Evolutionary conservation across 2,113 vertebrate species (phyloP).

Genomic region (Melanerpes formicivorus): DNA sequence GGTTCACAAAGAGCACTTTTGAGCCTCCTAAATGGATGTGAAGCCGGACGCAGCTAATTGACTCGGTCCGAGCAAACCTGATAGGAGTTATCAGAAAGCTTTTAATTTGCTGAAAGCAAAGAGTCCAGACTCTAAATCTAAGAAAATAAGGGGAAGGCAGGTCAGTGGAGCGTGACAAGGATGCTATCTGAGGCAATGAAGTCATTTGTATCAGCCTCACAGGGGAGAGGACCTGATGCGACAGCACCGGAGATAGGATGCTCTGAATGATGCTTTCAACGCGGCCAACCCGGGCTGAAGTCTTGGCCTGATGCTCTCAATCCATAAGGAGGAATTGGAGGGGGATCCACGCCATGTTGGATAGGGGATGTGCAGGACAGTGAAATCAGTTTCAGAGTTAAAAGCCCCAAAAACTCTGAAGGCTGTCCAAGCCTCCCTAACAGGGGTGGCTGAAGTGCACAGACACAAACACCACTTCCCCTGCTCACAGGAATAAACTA

Average conservation of each 20-base stretch:
- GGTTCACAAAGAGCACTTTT: not conserved
- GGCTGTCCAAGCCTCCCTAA: not conserved
- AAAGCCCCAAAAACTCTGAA: not conserved
- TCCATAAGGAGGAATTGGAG: rapidly evolving
- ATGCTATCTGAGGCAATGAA: not conserved
- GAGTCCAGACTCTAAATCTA: not conserved
- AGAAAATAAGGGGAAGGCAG: not conserved
- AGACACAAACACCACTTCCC: not conserved
- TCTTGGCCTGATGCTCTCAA: not conserved
- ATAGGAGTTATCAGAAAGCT: conserved; percentile 11
- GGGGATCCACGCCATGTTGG: rapidly evolving
- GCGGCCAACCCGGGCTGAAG: rapidly evolving
- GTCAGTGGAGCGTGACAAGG: not conserved
- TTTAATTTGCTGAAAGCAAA: conserved; percentile 31
- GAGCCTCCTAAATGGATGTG: not conserved
- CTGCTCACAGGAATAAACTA: not conserved
- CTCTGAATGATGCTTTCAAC: rapidly evolving
- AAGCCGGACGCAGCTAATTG: conserved; percentile 44
- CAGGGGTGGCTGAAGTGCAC: rapidly evolving
- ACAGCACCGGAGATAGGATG: rapidly evolving
- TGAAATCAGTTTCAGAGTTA: rapidly evolving
- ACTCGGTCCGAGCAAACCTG: not conserved
- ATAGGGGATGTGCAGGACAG: rapidly evolving
- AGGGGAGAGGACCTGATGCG: rapidly evolving
- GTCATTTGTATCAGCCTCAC: not conserved